Evolutionary conservation across 2,888 invertebrate species (phyloP).

Genomic region (Gymnoscelis rufifasciata): DNA sequence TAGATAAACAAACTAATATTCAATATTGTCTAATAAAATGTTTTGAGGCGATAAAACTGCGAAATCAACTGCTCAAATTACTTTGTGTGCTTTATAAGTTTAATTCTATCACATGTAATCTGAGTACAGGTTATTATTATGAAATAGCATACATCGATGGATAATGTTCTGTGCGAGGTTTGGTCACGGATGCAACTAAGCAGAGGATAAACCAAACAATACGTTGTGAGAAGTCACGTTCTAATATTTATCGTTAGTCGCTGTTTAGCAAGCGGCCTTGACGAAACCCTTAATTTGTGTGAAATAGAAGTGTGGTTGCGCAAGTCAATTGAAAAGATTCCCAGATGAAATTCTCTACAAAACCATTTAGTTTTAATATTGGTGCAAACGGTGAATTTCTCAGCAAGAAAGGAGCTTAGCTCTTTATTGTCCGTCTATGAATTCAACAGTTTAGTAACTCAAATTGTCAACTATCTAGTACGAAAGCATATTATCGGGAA

Average conservation of each 20-base stretch:
- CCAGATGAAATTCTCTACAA: no score
- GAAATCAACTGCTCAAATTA: no score
- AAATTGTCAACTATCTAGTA: no score
- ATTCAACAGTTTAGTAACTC: no score
- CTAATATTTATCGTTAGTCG: constrained; percentile 23
- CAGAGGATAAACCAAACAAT: constrained; percentile 23
- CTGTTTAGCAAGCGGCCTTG: constrained; percentile 26
- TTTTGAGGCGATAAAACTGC: no score
- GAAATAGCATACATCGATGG: constrained; percentile 27
- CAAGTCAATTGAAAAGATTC: no score
- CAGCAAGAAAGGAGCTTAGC: not conserved
- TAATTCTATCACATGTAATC: no score
- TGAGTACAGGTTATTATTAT: not conserved
- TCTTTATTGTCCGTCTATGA: no score
- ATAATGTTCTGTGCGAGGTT: constrained; percentile 28
- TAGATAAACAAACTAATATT: no score
- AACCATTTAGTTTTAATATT: constrained; percentile 5
- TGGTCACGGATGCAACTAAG: constrained; percentile 31
- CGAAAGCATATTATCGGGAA: no score
- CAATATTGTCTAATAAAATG: no score
- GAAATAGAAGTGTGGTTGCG: constrained; percentile 27
- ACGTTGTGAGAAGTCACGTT: constrained; percentile 30
- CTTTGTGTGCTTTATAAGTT: no score
- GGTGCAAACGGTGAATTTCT: not conserved
- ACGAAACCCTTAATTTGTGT: constrained; percentile 26